Base-by-base conservation (phyloP, 2,113 vertebrate species). In the Takifugu bimaculatus region DNA sequence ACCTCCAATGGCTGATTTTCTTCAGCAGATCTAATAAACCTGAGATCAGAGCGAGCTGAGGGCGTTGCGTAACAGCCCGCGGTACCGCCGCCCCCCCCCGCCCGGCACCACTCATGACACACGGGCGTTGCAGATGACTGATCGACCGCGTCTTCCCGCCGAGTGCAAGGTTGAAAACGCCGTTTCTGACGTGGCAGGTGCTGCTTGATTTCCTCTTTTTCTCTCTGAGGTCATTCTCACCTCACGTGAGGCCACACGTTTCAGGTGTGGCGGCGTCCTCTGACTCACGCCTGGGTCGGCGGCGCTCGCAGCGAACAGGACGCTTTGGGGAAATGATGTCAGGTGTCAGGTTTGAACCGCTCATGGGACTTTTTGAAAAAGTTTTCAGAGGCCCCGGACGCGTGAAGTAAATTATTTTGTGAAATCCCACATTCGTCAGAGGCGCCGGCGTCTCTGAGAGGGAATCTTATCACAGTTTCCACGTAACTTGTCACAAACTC, bases 41-140 rank as follows among this genome's bases (percentile, higher is more conserved):
- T 50, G 60, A 79, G 78, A 76, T 78, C 76, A 75, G 43, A 71
- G 76, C 13, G 43, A 20, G 52, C 57, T 50, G 63, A 56, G 57
- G 57, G 6, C 45, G 69, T 86, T 82, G 77, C 56, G 70, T 75
- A 84, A 86, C 53, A 44, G 60, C 53, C 74, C 9, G 0, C 54
- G 64, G 74, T 62, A 10, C 73, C 50, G 60, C 74, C 72, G 58
- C 67, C 74, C 62, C 67, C 72, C 61, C 64, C 72, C 29, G 67
- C 59, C 35, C 42, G 50, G 62, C 49, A 27, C 68, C 75, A 80
- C 53, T 82, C 77, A 84, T 56, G 63, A 51, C 51, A 60, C 29
- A 57, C 27, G 55, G 3, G 13, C 2, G 4, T 48, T n/a, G 3
- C 45, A 48, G 15, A 48, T 2, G n/a, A 15, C 5, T 12, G 13